phyloP scores from a whole-genome alignment of 37 sponge, comb jelly and placozoan genomes.

The Beroe forskalii region DNA sequence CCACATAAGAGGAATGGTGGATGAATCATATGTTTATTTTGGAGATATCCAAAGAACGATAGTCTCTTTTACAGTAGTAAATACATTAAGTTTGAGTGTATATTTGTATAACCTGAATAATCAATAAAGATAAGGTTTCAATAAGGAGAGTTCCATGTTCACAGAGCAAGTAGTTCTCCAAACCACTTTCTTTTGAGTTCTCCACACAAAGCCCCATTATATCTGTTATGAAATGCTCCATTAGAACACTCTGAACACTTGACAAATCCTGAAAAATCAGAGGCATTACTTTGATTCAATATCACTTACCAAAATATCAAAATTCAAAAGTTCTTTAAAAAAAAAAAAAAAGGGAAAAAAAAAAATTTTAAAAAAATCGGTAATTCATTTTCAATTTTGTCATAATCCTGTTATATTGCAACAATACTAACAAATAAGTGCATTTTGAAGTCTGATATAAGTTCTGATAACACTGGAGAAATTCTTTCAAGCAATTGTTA shows the following conservation, averaged over 20 bases:
- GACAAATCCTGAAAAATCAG: conserved; percentile 29
- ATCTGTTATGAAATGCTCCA: conserved; percentile 47
- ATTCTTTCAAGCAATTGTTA: background rate
- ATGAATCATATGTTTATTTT: too few species aligned
- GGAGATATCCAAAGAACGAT: too few species aligned
- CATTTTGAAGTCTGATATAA: background rate
- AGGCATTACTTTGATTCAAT: too few species aligned
- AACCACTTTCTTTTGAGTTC: conserved; percentile 25
- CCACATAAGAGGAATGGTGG: too few species aligned
- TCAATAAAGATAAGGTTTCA: background rate
- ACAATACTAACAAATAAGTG: conserved; percentile 11
- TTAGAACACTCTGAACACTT: conserved; percentile 57
- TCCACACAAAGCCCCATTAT: conserved; percentile 48
- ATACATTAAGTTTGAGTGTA: too few species aligned
- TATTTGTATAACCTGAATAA: background rate
- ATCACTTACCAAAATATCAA: too few species aligned
- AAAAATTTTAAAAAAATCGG: too few species aligned
- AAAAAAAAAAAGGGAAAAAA: too few species aligned
- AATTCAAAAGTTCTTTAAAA: too few species aligned
- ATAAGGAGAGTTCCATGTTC: conserved; percentile 37
- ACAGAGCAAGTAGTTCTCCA: background rate
- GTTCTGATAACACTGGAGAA: background rate
- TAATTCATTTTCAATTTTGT: too few species aligned
- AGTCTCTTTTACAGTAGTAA: too few species aligned
- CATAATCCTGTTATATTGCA: too few species aligned